These are phyloP conservation scores for Rhinolophus ferrumequinum DNA, from an alignment of 2,113 vertebrate genomes.

Conservation along the genomic window DNA sequence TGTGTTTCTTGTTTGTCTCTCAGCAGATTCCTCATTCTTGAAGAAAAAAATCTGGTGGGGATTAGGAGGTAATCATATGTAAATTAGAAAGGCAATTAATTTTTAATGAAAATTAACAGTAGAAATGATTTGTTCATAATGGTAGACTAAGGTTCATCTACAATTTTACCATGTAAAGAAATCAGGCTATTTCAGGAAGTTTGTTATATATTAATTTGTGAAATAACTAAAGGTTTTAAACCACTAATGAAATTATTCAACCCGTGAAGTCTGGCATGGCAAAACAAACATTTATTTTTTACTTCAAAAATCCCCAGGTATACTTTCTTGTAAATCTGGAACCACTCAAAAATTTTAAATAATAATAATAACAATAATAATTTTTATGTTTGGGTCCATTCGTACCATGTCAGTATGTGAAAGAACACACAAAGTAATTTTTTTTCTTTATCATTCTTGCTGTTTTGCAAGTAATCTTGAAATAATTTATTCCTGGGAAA, in stretches of 20 bases:
- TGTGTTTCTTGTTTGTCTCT: background rate
- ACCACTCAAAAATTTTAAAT: background rate
- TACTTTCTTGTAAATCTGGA: background rate
- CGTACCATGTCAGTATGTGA: background rate
- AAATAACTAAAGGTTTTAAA: slow-evolving; percentile 5
- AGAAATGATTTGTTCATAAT: background rate
- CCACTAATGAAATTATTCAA: background rate
- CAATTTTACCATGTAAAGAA: background rate
- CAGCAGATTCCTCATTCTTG: background rate
- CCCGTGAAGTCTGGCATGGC: background rate
- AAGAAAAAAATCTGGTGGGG: background rate
- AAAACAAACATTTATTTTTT: background rate
- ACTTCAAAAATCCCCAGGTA: background rate
- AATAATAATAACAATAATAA: background rate
- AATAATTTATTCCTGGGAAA: background rate
- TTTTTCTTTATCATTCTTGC: background rate
- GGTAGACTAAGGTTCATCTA: background rate
- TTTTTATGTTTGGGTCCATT: background rate
- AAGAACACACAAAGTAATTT: background rate
- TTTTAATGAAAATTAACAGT: slow-evolving; percentile 25
- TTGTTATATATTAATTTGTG: background rate
- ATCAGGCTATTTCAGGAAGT: background rate
- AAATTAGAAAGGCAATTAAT: background rate
- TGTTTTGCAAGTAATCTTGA: background rate
- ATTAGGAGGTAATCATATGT: background rate